Evolutionary conservation across 2,888 invertebrate species (phyloP), one percentile per base, ranked within the genome.

Genomic region (Strigamia maritima): DNA sequence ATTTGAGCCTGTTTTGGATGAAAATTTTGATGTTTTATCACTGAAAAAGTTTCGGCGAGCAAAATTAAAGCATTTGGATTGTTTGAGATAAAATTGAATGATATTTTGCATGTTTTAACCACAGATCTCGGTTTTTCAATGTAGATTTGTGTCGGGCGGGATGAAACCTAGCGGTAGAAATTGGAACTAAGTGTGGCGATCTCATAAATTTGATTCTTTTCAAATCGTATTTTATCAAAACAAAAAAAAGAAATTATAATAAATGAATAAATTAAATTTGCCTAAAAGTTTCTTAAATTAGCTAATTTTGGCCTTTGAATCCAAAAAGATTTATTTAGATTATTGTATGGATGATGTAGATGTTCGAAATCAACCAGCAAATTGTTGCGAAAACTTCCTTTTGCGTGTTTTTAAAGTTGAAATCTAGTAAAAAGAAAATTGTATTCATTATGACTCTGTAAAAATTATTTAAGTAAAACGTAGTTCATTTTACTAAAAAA

Each of bases 261-360:
- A n/a, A n/a, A n/a, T n/a, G n/a, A n/a, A n/a, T n/a, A n/a, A n/a
- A n/a, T n/a, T n/a, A 95, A 86, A 98, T 99, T 84, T 95, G 94
- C 84, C 35, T 77, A 54, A 82, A 82, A 81, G 80, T 84, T 38
- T 28, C 70, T 1, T 24, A 24, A 24, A 12, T 26, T 26, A 40
- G 16, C 0, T 10, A 38, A 38, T 31, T 65, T 28, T 31, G 16
- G 14, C 1, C 40, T 6, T 6, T 0, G 7, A 74, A 19, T 10
- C 35, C 22, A 74, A 16, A 19, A 10, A 49, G 14, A 35, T 35
- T 6, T 35, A 35, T 49, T 16, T 49, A 49, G 49, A 14, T 16
- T 16, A 8, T 65, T 70, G 26, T 70, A 16, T 28, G 26, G n/a
- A 26, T 16, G 14, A 8, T 19, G 28, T 70, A 70, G 70, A 70